These are phyloP conservation scores for Novumbra hubbsi DNA, from an alignment of 2,797 vertebrate species.

Conservation along the genomic window DNA sequence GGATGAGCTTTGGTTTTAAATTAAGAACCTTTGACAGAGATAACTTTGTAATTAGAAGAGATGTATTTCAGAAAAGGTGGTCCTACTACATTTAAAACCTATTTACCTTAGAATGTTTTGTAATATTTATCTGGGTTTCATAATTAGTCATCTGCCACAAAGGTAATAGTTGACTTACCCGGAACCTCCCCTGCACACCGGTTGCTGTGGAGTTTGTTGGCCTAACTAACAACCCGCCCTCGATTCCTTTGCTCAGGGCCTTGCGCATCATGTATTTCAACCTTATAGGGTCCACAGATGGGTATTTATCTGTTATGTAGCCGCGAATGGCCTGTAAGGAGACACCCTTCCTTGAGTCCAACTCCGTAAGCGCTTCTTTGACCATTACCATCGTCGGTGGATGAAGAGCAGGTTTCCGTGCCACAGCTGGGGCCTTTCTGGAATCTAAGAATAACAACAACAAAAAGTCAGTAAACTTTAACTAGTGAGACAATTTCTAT, in stretches of 20 bases:
- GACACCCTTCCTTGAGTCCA: slow-evolving; percentile 65
- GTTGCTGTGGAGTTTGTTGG: slow-evolving; percentile 69
- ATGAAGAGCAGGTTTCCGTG: slow-evolving; percentile 51
- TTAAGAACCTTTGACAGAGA: too few species aligned
- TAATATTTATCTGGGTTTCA: too few species aligned
- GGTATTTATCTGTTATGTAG: slow-evolving; percentile 73
- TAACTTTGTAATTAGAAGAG: too few species aligned
- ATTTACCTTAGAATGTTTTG: neutral
- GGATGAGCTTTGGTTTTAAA: too few species aligned
- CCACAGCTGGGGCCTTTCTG: neutral
- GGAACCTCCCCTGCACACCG: slow-evolving; percentile 79
- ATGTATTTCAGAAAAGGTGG: too few species aligned
- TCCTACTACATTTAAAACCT: neutral
- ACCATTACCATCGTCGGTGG: slow-evolving; percentile 82
- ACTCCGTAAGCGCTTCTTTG: slow-evolving; percentile 73
- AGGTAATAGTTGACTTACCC: slow-evolving; percentile 66
- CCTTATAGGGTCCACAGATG: slow-evolving; percentile 60
- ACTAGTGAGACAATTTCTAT: too few species aligned
- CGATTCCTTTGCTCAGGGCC: slow-evolving; percentile 77
- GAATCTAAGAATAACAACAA: neutral
- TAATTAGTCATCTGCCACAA: too few species aligned
- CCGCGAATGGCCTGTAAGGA: slow-evolving; percentile 66
- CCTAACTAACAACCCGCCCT: slow-evolving; percentile 72
- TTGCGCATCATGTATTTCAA: slow-evolving; percentile 73
- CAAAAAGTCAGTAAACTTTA: neutral